Evolutionary conservation across 2,113 vertebrate species (phyloP).

Genomic region (Pampusana beccarii): DNA sequence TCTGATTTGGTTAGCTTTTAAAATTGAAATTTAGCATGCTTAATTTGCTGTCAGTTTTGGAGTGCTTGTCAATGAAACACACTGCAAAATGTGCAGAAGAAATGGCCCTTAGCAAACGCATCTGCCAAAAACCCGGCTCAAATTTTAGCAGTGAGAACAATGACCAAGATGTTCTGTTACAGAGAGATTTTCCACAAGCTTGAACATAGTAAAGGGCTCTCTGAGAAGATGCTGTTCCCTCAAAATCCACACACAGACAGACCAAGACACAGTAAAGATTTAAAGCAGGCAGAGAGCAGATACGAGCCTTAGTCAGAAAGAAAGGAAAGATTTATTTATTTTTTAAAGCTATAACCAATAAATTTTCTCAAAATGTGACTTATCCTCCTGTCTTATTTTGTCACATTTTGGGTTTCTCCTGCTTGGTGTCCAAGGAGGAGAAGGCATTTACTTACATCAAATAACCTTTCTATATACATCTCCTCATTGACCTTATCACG

Average conservation of each 20-base stretch:
- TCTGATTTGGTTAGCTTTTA: neutral
- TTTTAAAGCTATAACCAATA: constrained; percentile 67
- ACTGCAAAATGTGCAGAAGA: neutral
- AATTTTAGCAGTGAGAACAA: constrained; percentile 58
- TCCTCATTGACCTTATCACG: constrained; percentile 99
- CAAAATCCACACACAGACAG: constrained; percentile 67
- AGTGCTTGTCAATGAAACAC: neutral
- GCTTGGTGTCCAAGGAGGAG: constrained; percentile 89
- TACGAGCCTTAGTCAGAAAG: constrained; percentile 71
- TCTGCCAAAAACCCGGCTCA: constrained; percentile 36
- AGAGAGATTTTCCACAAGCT: constrained; percentile 62
- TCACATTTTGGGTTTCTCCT: constrained; percentile 98
- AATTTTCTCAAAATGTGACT: constrained; percentile 97
- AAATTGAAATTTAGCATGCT: neutral
- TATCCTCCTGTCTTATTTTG: constrained; percentile 99
- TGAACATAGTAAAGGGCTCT: constrained; percentile 29
- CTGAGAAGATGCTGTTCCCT: constrained; percentile 36
- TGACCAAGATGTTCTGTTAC: constrained; percentile 59
- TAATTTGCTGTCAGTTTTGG: constrained; percentile 11
- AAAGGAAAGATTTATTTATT: constrained; percentile 71
- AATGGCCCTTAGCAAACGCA: neutral
- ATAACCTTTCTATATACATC: constrained; percentile 99
- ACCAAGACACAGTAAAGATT: constrained; percentile 82
- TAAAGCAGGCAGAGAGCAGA: constrained; percentile 79
- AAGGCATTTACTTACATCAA: constrained; percentile 99